Conservation (phyloP, 2,888 invertebrate genomes). For the Meteorus colon region DNA sequence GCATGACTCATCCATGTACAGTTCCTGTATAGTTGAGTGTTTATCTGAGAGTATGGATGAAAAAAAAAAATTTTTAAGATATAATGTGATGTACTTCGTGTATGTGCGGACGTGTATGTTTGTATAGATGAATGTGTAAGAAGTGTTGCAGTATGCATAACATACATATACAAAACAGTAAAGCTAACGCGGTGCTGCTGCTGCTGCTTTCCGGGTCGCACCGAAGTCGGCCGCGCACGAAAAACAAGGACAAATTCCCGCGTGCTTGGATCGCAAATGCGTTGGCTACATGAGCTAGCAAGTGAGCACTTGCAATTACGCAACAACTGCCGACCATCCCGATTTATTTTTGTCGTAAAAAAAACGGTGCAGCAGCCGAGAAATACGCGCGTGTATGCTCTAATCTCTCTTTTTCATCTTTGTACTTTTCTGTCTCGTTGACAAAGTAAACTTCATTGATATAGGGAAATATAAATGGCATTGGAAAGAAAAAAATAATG, state of each 20-base stretch:
- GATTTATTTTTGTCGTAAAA: slow-evolving; percentile 41
- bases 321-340: slow-evolving; percentile 38
- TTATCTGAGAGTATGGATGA: neutral
- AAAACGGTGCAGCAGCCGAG: slow-evolving; percentile 37
- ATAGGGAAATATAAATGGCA: too few species aligned
- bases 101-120: neutral
- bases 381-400: neutral
- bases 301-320: slow-evolving; percentile 34
- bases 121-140: neutral
- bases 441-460: neutral
- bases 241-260: slow-evolving; percentile 47
- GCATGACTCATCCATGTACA: slow-evolving; percentile 15
- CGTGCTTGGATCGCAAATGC: slow-evolving; percentile 28
- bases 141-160: neutral
- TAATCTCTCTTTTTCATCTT: slow-evolving; percentile 8
- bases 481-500: too few species aligned
- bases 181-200: neutral
- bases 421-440: neutral
- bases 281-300: slow-evolving; percentile 35
- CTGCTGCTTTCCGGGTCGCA: slow-evolving; percentile 41
- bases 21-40: neutral
- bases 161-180: neutral
- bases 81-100: neutral
- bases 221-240: slow-evolving; percentile 40
- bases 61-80: neutral